phyloP scores from a whole-genome alignment of 2,888 invertebrate species.

The Eurytoma adleriae region DNA sequence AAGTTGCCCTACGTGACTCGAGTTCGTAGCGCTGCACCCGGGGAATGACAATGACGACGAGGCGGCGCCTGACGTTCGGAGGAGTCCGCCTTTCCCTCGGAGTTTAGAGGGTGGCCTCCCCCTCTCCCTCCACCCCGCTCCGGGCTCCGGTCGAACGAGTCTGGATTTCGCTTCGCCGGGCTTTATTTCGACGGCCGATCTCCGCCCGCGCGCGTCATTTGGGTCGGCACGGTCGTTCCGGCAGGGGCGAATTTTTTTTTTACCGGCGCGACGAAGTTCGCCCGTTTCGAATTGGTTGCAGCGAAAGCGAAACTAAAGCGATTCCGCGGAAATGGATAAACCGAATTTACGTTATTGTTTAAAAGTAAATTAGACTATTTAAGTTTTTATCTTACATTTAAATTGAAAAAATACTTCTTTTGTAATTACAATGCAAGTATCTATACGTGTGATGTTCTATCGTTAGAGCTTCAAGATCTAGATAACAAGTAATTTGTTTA shows the following conservation, averaged over 20 bases:
- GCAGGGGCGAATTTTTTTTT: background rate
- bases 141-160: background rate
- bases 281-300: no score
- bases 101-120: background rate
- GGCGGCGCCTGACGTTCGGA: background rate
- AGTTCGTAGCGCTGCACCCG: constrained; percentile 6
- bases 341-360: no score
- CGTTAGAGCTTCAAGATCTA: no score
- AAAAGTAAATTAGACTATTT: no score
- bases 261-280: no score
- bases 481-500: no score
- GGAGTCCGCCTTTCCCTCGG: background rate
- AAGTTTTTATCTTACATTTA: no score
- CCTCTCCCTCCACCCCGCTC: background rate
- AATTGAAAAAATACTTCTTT: no score
- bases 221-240: background rate
- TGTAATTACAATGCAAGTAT: no score
- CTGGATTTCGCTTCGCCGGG: background rate
- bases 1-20: constrained; percentile 10
- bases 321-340: no score
- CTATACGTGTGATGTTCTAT: no score
- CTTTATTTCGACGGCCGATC: constrained; percentile 33
- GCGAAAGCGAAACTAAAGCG: no score
- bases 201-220: constrained; percentile 13
- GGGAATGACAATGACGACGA: constrained; percentile 9